Evolutionary conservation across 2,888 invertebrate species (phyloP).

Genomic region (Cetonia aurata): DNA sequence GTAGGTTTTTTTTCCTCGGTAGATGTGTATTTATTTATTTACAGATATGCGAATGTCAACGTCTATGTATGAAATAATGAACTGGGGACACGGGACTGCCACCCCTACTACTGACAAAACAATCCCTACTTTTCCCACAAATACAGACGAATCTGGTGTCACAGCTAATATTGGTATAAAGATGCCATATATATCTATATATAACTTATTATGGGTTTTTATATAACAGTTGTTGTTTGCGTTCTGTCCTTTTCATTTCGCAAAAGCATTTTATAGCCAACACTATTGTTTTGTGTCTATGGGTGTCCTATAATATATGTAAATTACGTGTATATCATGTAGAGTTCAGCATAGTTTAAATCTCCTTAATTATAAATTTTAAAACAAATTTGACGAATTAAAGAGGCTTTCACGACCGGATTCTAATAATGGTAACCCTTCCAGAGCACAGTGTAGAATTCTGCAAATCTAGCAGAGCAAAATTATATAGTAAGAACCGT

Average conservation of each 20-base stretch:
- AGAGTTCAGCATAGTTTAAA: no score
- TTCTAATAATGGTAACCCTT: no score
- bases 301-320: no score
- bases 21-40: constrained; percentile 61
- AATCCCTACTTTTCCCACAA: constrained; percentile 42
- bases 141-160: constrained; percentile 38
- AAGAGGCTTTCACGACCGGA: no score
- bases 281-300: background rate
- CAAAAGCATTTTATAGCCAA: no score
- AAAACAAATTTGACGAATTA: no score
- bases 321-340: no score
- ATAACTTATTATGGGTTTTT: background rate
- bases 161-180: constrained; percentile 46
- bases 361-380: no score
- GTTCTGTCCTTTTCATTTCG: constrained; percentile 29
- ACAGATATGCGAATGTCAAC: constrained; percentile 76
- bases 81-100: constrained; percentile 68
- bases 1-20: constrained; percentile 46
- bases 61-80: constrained; percentile 81
- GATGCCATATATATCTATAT: constrained; percentile 33
- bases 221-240: constrained; percentile 26
- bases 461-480: no score
- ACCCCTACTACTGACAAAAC: constrained; percentile 41
- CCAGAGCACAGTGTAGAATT: no score
- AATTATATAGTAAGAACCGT: no score